Percentiles rank a stretch among this genome's conserved stretches.
phyloP scores from a whole-genome alignment of 2,113 vertebrate genomes.

The Otis tarda region DNA sequence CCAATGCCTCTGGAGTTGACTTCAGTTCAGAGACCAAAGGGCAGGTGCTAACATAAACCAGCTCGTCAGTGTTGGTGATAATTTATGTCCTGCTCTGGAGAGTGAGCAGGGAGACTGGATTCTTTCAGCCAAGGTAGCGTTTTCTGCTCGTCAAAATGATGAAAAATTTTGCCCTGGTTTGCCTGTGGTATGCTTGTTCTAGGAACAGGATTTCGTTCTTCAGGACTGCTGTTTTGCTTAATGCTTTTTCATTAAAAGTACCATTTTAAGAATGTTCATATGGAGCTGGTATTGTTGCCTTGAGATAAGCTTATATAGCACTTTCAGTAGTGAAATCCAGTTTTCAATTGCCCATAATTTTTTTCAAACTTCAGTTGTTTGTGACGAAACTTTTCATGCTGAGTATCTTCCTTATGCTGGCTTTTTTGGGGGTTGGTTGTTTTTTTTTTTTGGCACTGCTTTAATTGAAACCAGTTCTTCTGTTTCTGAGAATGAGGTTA shows the following conservation, averaged over 20 bases:
- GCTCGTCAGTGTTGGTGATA: background rate
- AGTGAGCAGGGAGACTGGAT: background rate
- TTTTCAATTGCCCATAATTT: background rate
- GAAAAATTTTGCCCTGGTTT: background rate
- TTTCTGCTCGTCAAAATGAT: background rate
- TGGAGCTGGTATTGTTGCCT: background rate
- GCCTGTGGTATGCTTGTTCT: background rate
- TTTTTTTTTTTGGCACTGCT: background rate
- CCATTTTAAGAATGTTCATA: background rate
- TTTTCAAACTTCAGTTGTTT: background rate
- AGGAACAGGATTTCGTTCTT: background rate
- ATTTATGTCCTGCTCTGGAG: background rate
- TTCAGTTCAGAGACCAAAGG: background rate
- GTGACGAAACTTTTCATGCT: conserved; percentile 14
- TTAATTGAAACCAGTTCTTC: conserved; percentile 55
- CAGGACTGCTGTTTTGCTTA: background rate
- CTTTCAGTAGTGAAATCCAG: conserved; percentile 1
- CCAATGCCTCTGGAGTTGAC: background rate
- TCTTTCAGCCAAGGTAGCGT: background rate
- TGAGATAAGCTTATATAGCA: background rate
- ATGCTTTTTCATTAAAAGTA: background rate
- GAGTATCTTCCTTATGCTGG: conserved; percentile 21
- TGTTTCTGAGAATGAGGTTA: conserved; percentile 62
- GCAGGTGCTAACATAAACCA: conserved; percentile 32
- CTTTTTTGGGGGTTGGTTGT: background rate